Evolutionary conservation across 2,888 invertebrate genomes (phyloP), one percentile per base, ranked within the genome.

Genomic region (Anoncus sp.): DNA sequence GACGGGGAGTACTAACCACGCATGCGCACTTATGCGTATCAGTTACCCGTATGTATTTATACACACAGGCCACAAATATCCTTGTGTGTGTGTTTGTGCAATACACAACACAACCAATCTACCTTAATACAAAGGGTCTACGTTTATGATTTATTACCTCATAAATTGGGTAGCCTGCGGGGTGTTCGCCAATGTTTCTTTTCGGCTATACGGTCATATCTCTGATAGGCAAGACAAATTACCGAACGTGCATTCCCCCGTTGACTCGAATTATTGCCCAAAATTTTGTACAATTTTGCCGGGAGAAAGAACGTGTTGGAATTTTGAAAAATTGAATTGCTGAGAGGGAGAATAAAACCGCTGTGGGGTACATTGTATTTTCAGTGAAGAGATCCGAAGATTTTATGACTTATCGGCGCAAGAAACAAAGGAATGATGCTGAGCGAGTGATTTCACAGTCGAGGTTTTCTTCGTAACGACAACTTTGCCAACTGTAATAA

Each of bases 61-160:
- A n/a, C n/a, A n/a, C n/a, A n/a, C n/a, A n/a, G n/a, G n/a, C n/a
- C n/a, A n/a, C n/a, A n/a, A n/a, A n/a, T n/a, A n/a, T n/a, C n/a
- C n/a, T n/a, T n/a, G n/a, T n/a, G n/a, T 76, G 49, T 67, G 67
- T 76, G 79, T 84, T 81, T 79, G 78, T 80, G 82, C 86, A 85
- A 85, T 87, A 85, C 84, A 88, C 84, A 88, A 87, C 87, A 85
- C 81, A 83, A 83, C 87, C 88, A 89, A 90, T 89, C 87, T 89
- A 86, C 87, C 87, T 86, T 88, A 86, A 87, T 86, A 85, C 86
- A 87, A 87, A 87, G 86, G 85, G 83, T 81, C 79, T 72, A 75
- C 82, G 77, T 81, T 82, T 82, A 87, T 88, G 88, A 90, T 90
- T 88, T 87, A 90, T 89, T 81, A 80, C 84, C 83, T 85, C 85